Evolutionary conservation across 1,140 invertebrate genomes (phyloP), one percentile per base, ranked within the genome.

Genomic region (Bombus superbus): DNA sequence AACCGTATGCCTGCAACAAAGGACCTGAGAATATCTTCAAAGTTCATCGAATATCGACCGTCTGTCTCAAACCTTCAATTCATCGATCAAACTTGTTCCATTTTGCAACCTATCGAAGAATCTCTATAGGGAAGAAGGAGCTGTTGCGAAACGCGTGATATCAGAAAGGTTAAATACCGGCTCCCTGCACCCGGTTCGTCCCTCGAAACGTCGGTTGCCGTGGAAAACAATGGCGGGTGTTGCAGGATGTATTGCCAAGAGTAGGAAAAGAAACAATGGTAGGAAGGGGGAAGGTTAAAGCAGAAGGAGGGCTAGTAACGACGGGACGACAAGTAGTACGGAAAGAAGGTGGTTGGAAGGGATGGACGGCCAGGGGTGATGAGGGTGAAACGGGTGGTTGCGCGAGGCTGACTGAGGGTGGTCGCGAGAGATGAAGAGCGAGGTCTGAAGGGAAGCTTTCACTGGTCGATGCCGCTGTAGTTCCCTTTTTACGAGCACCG

Each of bases 321-420:
- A 57, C 9, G 47, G 66, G 42, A 84, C n/a, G 66, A 71, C 66
- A 71, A 72, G 66, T 62, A 72, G 66, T 47, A 59, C 32, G 66
- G 47, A 47, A 72, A 71, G 42, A 40, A 47, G 22, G 77, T 5
- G 53, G 15, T 6, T 53, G 18, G 47, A 5, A 28, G 35, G 13
- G 38, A 42, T 11, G 42, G 42, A 25, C 9, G 42, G 15, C 3
- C n/a, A 57, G 40, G 57, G 35, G 40, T 25, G 62, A 53, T 4
- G 79, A 72, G 73, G 64, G 73, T 53, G 73, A 40, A 86, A 78
- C 62, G 75, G 38, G 83, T 57, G 71, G 47, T 86, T 86, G 80
- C 69, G 82, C 42, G 78, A 47, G 71, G 87, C 79, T 86, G 87
- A 82, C 84, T 79, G 83, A 88, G 84, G 80, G 32, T 86, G 78